Conservation (phyloP, 2,888 invertebrate genomes). For the Vesta saturnalis region DNA sequence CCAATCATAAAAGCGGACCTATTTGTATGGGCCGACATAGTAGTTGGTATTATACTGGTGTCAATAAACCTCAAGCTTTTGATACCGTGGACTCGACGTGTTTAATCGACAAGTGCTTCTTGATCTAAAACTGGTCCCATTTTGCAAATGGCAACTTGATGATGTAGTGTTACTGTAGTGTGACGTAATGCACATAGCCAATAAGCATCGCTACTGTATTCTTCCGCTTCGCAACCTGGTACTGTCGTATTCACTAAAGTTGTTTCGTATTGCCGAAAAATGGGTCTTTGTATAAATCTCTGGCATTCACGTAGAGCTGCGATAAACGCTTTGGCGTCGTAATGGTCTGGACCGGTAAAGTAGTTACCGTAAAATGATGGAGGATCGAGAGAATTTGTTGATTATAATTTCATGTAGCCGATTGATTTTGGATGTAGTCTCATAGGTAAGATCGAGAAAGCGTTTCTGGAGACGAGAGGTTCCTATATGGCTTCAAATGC, state of each 20-base stretch:
- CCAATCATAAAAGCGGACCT: constrained; percentile 78
- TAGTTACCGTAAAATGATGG: no score
- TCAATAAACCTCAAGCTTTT: constrained; percentile 72
- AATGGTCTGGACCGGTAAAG: constrained; percentile 70
- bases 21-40: constrained; percentile 74
- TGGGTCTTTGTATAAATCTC: no score
- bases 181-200: no score
- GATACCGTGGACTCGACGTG: constrained; percentile 71
- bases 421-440: constrained; percentile 69
- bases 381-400: no score
- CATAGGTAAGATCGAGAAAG: constrained; percentile 65
- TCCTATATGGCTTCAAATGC: no score
- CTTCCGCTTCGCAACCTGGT: no score
- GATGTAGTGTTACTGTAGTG: constrained; percentile 48
- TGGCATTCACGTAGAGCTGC: no score
- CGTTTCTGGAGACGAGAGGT: constrained; percentile 56
- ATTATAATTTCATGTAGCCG: constrained; percentile 68
- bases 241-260: no score
- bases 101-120: constrained; percentile 71
- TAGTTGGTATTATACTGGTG: constrained; percentile 73
- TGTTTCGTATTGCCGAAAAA: no score
- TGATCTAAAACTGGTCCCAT: constrained; percentile 75
- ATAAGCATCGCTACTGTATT: no score
- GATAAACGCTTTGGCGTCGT: constrained; percentile 69
- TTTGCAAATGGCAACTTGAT: constrained; percentile 69